Evolutionary conservation across 2,113 vertebrate species (phyloP), one percentile per base, ranked within the genome.

Genomic region (Actenoides hombroni): DNA sequence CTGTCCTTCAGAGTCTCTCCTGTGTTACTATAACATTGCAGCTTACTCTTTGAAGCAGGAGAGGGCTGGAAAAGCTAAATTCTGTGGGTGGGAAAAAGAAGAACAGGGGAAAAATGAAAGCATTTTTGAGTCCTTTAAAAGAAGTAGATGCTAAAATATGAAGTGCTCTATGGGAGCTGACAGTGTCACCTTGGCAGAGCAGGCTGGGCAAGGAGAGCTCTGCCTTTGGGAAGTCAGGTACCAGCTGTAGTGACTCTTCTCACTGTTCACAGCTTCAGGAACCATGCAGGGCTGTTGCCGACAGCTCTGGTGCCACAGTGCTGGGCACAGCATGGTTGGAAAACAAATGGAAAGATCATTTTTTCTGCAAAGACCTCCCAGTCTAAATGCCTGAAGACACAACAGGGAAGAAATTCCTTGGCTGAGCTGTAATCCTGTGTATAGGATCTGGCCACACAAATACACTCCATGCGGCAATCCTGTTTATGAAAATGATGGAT

Each of bases 351-450:
- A 68, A 91, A 79, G 73, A 93, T 86, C 49, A 16, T 93, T 87
- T 93, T 53, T 53, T 69, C 86, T 94, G 68, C 44, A 61, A 74
- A 90, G 92, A 92, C 92, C 76, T 97, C 88, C 95, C 94, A 94
- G 83, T 71, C 73, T 86, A 91, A 95, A 76, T 40, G 88, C 86
- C 88, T 0, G 0, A 65, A 95, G 91, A 89, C 92, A 94, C 77
- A 91, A 86, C 89, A 82, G 88, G 94, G 65, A 82, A 91, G 71
- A 90, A 95, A 94, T 94, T 93, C 83, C 80, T 94, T 83, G 94
- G 88, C 88, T 92, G 76, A 97, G 80, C 64, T 77, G 79, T 74
- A 81, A 90, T 53, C 28, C 86, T 90, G 64, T 28, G 25, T 46
- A 75, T 18, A 95, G 86, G 88, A 83, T 93, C 60, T 83, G 83